Percentiles rank a stretch among this genome's conserved stretches.
These are phyloP conservation scores for Schizopygopsis pylzovi DNA, from an alignment of 2,797 vertebrate species.

Conservation along the genomic window DNA sequence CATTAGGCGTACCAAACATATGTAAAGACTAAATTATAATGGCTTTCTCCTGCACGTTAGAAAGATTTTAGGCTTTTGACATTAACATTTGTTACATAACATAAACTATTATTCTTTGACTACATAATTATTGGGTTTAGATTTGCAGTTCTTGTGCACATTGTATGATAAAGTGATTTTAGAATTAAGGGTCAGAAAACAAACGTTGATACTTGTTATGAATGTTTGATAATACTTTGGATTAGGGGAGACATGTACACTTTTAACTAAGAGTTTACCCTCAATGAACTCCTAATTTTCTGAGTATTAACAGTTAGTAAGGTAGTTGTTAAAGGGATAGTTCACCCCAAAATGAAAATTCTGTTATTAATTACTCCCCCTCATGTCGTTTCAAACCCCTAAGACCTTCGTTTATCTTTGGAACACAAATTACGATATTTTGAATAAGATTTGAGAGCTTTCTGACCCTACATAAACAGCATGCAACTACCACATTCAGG, in stretches of 20 bases:
- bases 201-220: background rate
- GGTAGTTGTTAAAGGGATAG: background rate
- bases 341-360: background rate
- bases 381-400: background rate
- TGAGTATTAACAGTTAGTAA: background rate
- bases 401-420: too few relatives aligned
- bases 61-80: background rate
- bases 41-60: too few relatives aligned
- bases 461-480: too few relatives aligned
- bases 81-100: background rate
- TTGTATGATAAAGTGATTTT: background rate
- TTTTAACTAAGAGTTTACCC: background rate
- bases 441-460: too few relatives aligned
- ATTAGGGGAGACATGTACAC: background rate
- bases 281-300: background rate
- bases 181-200: background rate
- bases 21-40: background rate
- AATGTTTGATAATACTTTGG: background rate
- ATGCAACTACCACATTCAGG: too few relatives aligned
- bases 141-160: background rate
- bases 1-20: conserved; percentile 10
- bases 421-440: too few relatives aligned
- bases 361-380: background rate
- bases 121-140: background rate
- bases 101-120: background rate